phyloP scores from a whole-genome alignment of 2,888 invertebrate species.

The Morpho achilles region DNA sequence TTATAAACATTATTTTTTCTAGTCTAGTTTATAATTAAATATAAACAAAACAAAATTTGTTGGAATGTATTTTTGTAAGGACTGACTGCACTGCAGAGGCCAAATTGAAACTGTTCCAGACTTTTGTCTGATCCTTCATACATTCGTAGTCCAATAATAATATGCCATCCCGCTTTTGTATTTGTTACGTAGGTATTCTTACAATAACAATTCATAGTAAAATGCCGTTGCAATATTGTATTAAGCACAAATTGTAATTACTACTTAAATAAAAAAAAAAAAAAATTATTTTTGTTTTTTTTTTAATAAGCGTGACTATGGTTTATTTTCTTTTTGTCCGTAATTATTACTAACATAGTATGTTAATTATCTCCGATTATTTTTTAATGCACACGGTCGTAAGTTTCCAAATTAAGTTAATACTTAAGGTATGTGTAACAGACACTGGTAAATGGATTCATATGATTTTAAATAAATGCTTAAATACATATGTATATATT shows the following conservation, averaged over 20 bases:
- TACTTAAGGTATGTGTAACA: no score
- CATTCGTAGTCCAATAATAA: conserved; percentile 20
- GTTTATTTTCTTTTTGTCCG: no score
- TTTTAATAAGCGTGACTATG: conserved; percentile 13
- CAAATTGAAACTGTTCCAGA: conserved; percentile 25
- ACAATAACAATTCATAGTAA: conserved; percentile 13
- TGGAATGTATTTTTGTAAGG: conserved; percentile 31
- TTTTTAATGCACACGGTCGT: no score
- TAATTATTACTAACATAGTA: no score
- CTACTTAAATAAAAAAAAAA: conserved; percentile 19
- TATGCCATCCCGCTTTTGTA: conserved; percentile 27
- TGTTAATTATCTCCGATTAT: no score
- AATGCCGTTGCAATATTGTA: conserved; percentile 24
- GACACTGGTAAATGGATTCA: neutral
- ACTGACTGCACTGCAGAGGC: conserved; percentile 31
- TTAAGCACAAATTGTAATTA: conserved; percentile 34
- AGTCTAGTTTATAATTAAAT: conserved; percentile 17
- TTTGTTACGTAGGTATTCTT: conserved; percentile 21
- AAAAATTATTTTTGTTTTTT: conserved; percentile 21
- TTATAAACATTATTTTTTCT: conserved; percentile 9
- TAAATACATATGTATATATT: conserved; percentile 36
- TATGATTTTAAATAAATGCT: neutral
- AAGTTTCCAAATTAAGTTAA: no score
- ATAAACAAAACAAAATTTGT: conserved; percentile 18
- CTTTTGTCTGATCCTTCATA: conserved; percentile 22